Percentiles rank a stretch among this genome's conserved stretches.
phyloP scores from a whole-genome alignment of 2,797 vertebrate species.

The Lepidocolaptes lacrymiger region DNA sequence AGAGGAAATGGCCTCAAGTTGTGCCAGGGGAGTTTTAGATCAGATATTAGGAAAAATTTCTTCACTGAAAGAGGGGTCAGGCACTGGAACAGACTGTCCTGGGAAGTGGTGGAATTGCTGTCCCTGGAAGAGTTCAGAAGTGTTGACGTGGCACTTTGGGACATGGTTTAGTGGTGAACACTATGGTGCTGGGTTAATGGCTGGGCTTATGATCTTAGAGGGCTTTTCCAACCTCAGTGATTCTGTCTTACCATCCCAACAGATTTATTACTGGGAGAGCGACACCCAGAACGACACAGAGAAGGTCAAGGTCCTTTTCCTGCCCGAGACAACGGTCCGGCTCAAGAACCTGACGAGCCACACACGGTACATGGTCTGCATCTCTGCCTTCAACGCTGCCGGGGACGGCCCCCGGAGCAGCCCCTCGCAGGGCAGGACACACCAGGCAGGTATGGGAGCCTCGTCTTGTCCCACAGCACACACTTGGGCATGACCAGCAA shows the following conservation, averaged over 20 bases:
- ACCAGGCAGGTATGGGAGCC: constrained; percentile 83
- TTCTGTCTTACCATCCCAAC: neutral
- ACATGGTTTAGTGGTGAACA: fast-evolving
- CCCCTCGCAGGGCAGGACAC: constrained; percentile 85
- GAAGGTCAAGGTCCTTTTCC: constrained; percentile 90
- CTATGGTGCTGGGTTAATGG: neutral
- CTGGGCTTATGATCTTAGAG: neutral
- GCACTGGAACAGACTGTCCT: neutral
- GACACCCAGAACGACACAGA: constrained; percentile 87
- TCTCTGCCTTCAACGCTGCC: constrained; percentile 92
- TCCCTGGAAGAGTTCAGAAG: neutral
- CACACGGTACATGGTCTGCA: constrained; percentile 86
- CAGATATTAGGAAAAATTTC: too few relatives aligned
- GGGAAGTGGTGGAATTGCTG: neutral
- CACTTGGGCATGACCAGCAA: neutral
- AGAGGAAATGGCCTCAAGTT: neutral
- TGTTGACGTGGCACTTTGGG: neutral
- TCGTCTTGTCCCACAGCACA: neutral
- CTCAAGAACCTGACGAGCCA: constrained; percentile 94
- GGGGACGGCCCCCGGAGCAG: constrained; percentile 91
- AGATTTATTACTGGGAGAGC: constrained; percentile 94
- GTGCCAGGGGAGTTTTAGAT: neutral
- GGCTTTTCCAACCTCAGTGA: neutral
- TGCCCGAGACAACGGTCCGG: constrained; percentile 84
- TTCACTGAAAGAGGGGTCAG: neutral